Evolutionary conservation across 2,888 invertebrate genomes (phyloP).

Genomic region (Mythimna impura): DNA sequence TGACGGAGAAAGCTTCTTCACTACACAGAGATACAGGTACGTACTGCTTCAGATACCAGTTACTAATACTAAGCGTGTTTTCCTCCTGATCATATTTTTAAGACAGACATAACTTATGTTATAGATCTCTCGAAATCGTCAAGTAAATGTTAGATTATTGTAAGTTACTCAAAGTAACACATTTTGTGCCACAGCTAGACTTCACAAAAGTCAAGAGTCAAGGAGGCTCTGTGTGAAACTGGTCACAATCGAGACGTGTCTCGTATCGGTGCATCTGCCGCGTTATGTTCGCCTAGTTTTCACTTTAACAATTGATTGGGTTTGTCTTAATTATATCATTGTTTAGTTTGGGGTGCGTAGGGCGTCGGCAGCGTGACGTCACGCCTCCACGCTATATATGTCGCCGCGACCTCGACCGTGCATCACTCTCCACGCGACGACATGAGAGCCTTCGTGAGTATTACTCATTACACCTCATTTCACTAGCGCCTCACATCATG

Average conservation of each 20-base stretch:
- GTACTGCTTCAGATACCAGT: not conserved
- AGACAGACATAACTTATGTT: not conserved
- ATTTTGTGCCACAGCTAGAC: conserved; percentile 19
- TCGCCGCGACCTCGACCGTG: conserved; percentile 60
- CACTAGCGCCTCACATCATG: not conserved
- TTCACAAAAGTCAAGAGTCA: conserved; percentile 53
- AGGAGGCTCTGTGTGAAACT: conserved; percentile 33
- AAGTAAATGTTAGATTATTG: conserved; percentile 7
- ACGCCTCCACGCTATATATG: conserved; percentile 62
- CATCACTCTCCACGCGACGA: conserved; percentile 58
- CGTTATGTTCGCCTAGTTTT: conserved; percentile 2
- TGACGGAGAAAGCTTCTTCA: conserved; percentile 5
- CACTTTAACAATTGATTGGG: not conserved
- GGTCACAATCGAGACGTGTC: conserved; percentile 20
- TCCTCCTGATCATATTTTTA: not conserved
- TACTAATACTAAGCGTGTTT: not conserved
- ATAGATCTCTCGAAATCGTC: not conserved
- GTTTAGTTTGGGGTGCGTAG: conserved; percentile 17
- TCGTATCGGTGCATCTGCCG: not conserved
- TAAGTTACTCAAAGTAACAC: conserved; percentile 8
- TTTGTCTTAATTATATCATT: conserved; percentile 14
- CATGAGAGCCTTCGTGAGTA: conserved; percentile 79
- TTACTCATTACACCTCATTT: conserved; percentile 16
- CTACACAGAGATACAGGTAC: conserved; percentile 9
- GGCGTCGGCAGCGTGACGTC: conserved; percentile 53